These are phyloP conservation scores for Thysanoteuthis rhombus DNA, from an alignment of 2,888 invertebrate species.

Conservation along the genomic window DNA sequence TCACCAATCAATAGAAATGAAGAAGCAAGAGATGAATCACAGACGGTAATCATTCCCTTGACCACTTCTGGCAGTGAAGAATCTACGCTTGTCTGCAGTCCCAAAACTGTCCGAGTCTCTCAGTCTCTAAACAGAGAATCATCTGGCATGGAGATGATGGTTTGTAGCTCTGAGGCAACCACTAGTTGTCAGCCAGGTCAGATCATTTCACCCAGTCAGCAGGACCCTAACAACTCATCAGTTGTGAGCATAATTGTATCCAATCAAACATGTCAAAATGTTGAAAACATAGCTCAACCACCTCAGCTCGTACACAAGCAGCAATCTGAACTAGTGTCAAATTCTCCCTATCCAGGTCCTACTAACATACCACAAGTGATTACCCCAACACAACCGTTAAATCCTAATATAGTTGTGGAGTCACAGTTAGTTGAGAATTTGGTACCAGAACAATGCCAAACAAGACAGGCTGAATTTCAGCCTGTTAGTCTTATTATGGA, in stretches of 20 bases:
- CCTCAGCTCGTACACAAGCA: not conserved
- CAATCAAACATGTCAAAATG: not conserved
- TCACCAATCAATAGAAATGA: not conserved
- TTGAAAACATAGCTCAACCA: not conserved
- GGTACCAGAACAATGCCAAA: not conserved
- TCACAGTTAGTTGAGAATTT: not conserved
- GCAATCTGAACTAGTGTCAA: not conserved
- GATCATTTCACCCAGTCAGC: conserved; percentile 24
- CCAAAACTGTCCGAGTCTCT: conserved; percentile 1
- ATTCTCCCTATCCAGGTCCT: not conserved
- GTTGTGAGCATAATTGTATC: conserved; percentile 24
- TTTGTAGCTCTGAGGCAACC: not conserved
- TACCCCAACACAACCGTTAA: not conserved
- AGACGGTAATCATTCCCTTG: conserved; percentile 15
- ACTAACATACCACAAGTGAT: not conserved
- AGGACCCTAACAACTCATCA: not conserved
- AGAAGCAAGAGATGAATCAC: not conserved
- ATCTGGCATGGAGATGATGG: not conserved
- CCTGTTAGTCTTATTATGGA: not conserved
- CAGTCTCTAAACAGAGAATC: not conserved
- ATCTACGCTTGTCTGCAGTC: not conserved
- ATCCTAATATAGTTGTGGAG: not conserved
- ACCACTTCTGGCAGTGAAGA: not conserved
- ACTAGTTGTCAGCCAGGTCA: not conserved
- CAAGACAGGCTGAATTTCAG: not conserved